A percentile compares a stretch with the other conserved stretches of the same genome.
Evolutionary conservation across 2,113 vertebrate genomes (phyloP).

Genomic region (Sapayoa aenigma): DNA sequence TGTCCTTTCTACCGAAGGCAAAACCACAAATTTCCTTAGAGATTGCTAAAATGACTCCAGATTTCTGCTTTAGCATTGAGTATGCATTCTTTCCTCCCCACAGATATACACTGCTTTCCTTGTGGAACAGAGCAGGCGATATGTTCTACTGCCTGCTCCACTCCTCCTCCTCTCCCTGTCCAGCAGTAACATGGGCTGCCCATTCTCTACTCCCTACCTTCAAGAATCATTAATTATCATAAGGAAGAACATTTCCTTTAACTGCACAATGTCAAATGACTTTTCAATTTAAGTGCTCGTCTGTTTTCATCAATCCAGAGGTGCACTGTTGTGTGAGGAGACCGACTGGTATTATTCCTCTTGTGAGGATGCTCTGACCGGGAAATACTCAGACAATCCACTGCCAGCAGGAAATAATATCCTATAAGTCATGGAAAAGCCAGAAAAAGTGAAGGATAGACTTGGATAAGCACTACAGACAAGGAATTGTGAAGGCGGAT

Average conservation of each 20-base stretch:
- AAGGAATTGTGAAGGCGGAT: not conserved
- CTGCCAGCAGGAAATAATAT: not conserved
- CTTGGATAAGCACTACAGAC: not conserved
- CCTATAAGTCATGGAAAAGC: not conserved
- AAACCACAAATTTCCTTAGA: not conserved
- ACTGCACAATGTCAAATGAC: not conserved
- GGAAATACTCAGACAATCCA: not conserved
- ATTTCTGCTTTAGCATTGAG: not conserved
- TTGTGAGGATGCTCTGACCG: not conserved
- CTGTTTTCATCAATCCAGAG: not conserved
- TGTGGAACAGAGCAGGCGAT: accelerated
- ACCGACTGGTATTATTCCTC: not conserved
- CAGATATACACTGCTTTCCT: not conserved
- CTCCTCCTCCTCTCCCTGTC: not conserved
- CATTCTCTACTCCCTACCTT: not conserved
- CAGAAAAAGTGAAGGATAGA: not conserved
- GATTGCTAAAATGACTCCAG: not conserved
- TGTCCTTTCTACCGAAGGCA: not conserved
- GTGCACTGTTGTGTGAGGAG: accelerated
- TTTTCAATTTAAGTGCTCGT: not conserved
- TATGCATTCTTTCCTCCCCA: not conserved
- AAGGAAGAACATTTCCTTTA: constrained; percentile 33
- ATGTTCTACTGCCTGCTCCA: accelerated
- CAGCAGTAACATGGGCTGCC: not conserved
- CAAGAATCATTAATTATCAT: not conserved